Evolutionary conservation across 2,113 vertebrate species (phyloP).

Genomic region (Cichladusa arquata): DNA sequence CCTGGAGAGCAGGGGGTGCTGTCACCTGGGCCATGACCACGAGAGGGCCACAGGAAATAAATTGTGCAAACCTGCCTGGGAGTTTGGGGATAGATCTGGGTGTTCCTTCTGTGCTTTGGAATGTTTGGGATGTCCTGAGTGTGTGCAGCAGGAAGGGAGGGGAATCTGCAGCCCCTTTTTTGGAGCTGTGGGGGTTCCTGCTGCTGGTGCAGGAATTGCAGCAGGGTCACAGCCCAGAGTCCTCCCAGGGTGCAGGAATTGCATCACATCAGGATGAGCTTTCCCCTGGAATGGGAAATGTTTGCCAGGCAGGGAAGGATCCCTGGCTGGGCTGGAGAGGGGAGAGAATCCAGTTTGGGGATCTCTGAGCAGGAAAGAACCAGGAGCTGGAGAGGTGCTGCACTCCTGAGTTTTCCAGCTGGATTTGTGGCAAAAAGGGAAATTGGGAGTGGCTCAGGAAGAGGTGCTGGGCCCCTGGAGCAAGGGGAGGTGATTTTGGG

Average conservation of each 20-base stretch:
- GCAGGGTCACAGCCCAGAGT: too few relatives aligned
- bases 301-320: neutral
- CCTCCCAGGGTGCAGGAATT: too few relatives aligned
- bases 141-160: neutral
- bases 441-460: conserved; percentile 15
- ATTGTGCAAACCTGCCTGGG: neutral
- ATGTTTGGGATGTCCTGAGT: neutral
- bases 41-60: conserved; percentile 50
- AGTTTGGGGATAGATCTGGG: neutral
- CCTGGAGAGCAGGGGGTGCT: neutral
- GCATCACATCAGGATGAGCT: neutral
- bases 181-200: neutral
- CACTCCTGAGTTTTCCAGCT: conserved; percentile 11
- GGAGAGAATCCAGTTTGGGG: neutral
- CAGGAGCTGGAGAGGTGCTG: neutral
- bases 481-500: neutral
- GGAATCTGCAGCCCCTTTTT: neutral
- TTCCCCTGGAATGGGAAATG: neutral
- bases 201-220: neutral
- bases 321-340: too few relatives aligned
- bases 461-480: conserved; percentile 5
- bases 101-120: neutral
- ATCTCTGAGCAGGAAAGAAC: neutral
- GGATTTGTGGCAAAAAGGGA: neutral
- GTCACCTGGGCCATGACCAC: conserved; percentile 13